Conservation (phyloP, 2,797 vertebrate genomes). For the Myotis planiceps region DNA sequence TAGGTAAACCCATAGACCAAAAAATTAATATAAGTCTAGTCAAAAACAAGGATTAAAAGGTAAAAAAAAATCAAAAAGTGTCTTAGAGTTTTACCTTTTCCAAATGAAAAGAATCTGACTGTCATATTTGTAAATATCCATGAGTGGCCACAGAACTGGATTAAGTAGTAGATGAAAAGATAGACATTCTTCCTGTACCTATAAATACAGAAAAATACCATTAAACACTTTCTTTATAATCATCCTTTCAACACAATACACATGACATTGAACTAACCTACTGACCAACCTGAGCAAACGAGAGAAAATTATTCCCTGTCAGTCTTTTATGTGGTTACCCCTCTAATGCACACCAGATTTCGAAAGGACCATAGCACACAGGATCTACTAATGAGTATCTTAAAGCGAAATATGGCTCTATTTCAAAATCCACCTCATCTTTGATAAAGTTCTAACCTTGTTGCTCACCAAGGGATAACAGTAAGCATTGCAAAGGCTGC, state of each 20-base stretch:
- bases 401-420: constrained; percentile 9
- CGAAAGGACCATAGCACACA: neutral
- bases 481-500: neutral
- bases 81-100: constrained; percentile 89
- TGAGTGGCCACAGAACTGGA: constrained; percentile 97
- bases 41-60: neutral
- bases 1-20: neutral
- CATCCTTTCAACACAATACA: neutral
- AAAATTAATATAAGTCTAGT: neutral
- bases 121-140: constrained; percentile 97
- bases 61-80: constrained; percentile 22
- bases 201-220: constrained; percentile 71
- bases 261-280: neutral
- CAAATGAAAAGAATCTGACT: constrained; percentile 94
- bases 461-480: neutral
- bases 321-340: neutral
- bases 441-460: neutral
- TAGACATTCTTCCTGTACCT: constrained; percentile 91
- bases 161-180: constrained; percentile 93
- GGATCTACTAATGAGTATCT: neutral
- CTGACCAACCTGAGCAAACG: neutral
- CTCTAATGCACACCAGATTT: neutral
- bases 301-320: neutral
- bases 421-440: constrained; percentile 12
- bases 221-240: constrained; percentile 1